Evolutionary conservation across 2,888 invertebrate genomes (phyloP), one percentile per base, ranked within the genome.

Genomic region (Gandaritis pyraliata): DNA sequence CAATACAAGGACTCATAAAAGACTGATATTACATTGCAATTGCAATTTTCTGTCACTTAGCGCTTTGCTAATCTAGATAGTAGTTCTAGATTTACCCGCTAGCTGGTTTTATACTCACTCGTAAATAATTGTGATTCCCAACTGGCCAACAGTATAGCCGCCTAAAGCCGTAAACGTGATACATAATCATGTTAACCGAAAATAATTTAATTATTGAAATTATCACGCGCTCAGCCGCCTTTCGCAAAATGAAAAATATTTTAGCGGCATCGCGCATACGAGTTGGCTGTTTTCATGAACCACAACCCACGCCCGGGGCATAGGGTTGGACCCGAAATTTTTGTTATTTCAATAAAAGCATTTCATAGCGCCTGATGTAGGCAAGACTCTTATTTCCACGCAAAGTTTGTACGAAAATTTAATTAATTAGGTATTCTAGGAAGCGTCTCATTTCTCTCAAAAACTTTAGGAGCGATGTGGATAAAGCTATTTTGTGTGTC

Each of bases 301-400:
- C 64, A 53, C 63, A 53, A 56, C 56, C 23, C 62, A 45, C 50
- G 53, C 56, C 29, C 58, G 53, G 39, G 60, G 65, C 47, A 60
- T n/a, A n/a, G 53, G 56, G 58, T 48, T 45, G 59, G 49, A 68
- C 58, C 73, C 69, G 69, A 77, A 76, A 78, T 79, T 77, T 74
- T 73, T 76, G 77, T 77, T 78, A 82, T 82, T 81, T 78, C 72
- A 71, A 76, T 82, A 77, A 81, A 81, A 80, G 77, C 75, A 77
- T 82, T 81, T 76, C 72, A 72, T 66, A 64, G 68, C 69, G 72
- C 61, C 72, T 68, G 66, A 65, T 48, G 51, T 63, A 51, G 70
- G 65, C 66, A 64, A 71, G 63, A 59, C 62, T 64, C 69, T 54
- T 66, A 60, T 70, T 66, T 66, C 65, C 64, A 68, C 58, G 61